Conservation (phyloP, 2,888 invertebrate species). For the Mythimna albipuncta region DNA sequence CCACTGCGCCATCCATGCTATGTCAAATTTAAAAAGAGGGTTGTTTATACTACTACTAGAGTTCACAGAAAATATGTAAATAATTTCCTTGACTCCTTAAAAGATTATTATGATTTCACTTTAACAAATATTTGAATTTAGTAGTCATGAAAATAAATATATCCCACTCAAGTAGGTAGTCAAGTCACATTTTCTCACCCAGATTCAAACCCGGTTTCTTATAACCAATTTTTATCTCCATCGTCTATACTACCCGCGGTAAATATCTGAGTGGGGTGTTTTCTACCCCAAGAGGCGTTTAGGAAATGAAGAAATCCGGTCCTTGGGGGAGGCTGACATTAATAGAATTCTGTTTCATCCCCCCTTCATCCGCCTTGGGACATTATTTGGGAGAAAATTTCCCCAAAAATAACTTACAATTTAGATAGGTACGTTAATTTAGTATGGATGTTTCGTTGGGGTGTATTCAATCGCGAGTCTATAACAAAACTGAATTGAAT, state of each 20-base stretch:
- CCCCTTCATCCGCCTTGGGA: slow-evolving; percentile 67
- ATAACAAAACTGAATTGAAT: slow-evolving; percentile 25
- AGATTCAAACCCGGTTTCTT: slow-evolving; percentile 30
- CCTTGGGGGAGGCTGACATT: slow-evolving; percentile 69
- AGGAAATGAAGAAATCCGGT: slow-evolving; percentile 86
- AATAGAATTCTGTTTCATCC: slow-evolving; percentile 78
- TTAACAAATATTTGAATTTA: not conserved
- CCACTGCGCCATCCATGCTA: not conserved
- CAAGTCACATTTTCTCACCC: slow-evolving; percentile 17
- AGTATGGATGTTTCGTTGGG: slow-evolving; percentile 38
- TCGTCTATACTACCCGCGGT: slow-evolving; percentile 60
- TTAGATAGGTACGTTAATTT: slow-evolving; percentile 57
- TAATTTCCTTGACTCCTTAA: not conserved
- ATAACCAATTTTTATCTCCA: slow-evolving; percentile 53
- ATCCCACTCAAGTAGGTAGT: not conserved
- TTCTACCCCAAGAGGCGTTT: slow-evolving; percentile 68
- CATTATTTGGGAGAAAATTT: slow-evolving; percentile 68
- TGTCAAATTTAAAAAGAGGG: not conserved
- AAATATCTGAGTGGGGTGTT: slow-evolving; percentile 64
- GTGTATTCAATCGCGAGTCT: slow-evolving; percentile 38
- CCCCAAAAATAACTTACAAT: slow-evolving; percentile 64
- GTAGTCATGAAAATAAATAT: slow-evolving; percentile 2
- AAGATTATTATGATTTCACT: not conserved
- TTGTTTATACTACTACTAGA: not conserved
- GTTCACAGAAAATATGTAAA: too few relatives aligned